These are phyloP conservation scores for Anticlea derivata DNA, from an alignment of 2,888 invertebrate genomes.

Conservation along the genomic window DNA sequence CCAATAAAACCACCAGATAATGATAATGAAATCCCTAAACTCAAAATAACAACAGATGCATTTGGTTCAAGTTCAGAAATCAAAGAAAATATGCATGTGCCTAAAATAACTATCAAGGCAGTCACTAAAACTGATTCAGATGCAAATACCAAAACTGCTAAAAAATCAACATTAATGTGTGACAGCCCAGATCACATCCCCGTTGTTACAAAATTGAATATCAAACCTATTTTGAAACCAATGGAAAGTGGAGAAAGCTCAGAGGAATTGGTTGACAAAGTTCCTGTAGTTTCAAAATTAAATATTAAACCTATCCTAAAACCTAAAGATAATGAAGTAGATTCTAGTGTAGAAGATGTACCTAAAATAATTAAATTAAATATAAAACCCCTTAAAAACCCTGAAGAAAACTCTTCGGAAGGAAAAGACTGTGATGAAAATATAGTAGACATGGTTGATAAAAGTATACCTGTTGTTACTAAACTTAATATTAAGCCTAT, in stretches of 20 bases:
- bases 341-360: slow-evolving; percentile 73
- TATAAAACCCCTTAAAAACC: slow-evolving; percentile 81
- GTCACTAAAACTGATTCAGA: slow-evolving; percentile 61
- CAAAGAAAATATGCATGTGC: slow-evolving; percentile 75
- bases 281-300: slow-evolving; percentile 81
- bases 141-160: slow-evolving; percentile 48
- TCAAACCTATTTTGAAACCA: slow-evolving; percentile 77
- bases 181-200: slow-evolving; percentile 68
- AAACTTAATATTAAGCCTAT: slow-evolving; percentile 84
- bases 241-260: slow-evolving; percentile 58
- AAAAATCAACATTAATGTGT: slow-evolving; percentile 49
- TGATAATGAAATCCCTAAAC: slow-evolving; percentile 55
- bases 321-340: slow-evolving; percentile 76
- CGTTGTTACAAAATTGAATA: slow-evolving; percentile 73
- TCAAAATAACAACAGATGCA: slow-evolving; percentile 59
- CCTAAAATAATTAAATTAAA: slow-evolving; percentile 81
- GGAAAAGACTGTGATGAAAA: slow-evolving; percentile 75
- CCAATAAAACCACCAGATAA: slow-evolving; percentile 68
- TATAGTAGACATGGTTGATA: slow-evolving; percentile 65
- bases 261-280: slow-evolving; percentile 63
- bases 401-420: slow-evolving; percentile 69
- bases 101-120: slow-evolving; percentile 85
- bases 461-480: slow-evolving; percentile 77
- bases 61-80: slow-evolving; percentile 51
- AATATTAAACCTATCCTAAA: slow-evolving; percentile 81